phyloP scores from a whole-genome alignment of 2,113 vertebrate species.

The Chionomys nivalis region DNA sequence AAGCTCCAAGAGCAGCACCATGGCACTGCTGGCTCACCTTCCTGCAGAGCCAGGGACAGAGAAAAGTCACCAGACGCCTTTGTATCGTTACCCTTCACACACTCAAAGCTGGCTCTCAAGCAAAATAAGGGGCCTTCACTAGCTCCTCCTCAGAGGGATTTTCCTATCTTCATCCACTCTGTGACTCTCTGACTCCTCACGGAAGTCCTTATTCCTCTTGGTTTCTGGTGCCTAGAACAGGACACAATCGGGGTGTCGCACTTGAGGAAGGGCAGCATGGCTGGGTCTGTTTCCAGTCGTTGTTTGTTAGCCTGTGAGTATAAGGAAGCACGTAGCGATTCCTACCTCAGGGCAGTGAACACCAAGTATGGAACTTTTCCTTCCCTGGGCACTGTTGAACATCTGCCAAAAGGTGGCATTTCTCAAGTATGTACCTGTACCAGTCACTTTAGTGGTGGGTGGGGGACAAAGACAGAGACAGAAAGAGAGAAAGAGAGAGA shows the following conservation, averaged over 20 bases:
- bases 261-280: slow-evolving; percentile 1
- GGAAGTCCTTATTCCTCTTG: slow-evolving; percentile 16
- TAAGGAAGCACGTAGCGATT: background rate
- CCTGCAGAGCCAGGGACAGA: background rate
- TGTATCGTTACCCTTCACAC: background rate
- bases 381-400: background rate
- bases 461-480: too few relatives aligned
- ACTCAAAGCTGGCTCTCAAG: background rate
- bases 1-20: background rate
- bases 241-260: background rate
- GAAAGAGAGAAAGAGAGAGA: background rate
- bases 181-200: background rate
- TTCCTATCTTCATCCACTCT: background rate
- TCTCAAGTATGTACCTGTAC: background rate
- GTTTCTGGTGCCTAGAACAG: background rate
- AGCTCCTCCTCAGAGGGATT: background rate
- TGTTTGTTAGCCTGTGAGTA: background rate
- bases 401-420: background rate
- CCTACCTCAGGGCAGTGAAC: background rate
- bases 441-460: background rate
- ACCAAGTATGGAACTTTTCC: background rate
- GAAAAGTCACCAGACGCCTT: background rate
- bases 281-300: background rate
- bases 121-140: background rate
- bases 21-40: background rate